Conservation (phyloP, 2,113 vertebrate species). For the Alouatta palliata region DNA sequence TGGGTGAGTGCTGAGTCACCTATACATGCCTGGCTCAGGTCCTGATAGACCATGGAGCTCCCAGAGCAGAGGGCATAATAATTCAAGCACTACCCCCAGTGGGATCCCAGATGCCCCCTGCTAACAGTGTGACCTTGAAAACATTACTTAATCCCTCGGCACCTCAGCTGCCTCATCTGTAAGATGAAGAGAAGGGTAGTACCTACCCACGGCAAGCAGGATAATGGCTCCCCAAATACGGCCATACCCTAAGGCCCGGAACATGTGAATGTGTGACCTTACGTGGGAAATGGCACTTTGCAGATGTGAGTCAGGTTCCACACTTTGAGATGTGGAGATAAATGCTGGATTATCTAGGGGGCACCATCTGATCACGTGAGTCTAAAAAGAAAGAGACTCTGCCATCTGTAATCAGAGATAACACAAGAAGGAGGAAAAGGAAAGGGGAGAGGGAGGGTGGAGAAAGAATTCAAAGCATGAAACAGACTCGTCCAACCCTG, state of each 20-base stretch:
- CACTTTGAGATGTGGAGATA: not conserved
- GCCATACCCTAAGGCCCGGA: not conserved
- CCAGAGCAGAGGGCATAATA: not conserved
- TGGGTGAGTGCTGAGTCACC: accelerated
- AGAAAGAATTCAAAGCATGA: not conserved
- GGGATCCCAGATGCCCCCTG: not conserved
- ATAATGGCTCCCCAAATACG: not conserved
- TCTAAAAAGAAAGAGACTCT: not conserved
- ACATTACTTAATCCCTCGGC: not conserved
- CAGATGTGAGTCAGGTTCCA: not conserved
- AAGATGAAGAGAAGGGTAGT: not conserved
- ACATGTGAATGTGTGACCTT: not conserved
- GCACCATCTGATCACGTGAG: not conserved
- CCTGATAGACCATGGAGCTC: not conserved
- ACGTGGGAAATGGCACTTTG: not conserved
- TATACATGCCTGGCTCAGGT: no score
- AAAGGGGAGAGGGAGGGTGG: no score
- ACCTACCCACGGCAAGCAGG: not conserved
- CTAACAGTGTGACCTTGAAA: not conserved
- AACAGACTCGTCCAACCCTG: not conserved
- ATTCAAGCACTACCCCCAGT: accelerated
- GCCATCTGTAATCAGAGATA: not conserved
- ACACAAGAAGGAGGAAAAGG: not conserved
- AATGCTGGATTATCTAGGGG: not conserved
- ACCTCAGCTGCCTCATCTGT: not conserved